phyloP scores from a whole-genome alignment of 2,797 vertebrate species.

The Gallirallus australis region DNA sequence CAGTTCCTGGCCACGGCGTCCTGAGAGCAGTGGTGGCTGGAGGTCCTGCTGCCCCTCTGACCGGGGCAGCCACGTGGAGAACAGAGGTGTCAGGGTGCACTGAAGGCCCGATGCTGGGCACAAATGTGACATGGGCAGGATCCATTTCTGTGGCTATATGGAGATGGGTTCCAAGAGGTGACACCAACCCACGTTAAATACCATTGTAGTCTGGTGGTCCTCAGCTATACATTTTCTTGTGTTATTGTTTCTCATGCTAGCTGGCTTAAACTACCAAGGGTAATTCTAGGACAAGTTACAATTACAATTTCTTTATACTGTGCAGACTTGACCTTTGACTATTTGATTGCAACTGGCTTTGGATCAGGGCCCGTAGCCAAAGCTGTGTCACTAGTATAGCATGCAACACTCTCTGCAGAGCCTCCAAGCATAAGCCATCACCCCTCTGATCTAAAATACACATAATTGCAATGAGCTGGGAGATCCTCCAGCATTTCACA shows the following conservation, averaged over 20 bases:
- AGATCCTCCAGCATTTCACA: slow-evolving; percentile 49
- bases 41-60: background rate
- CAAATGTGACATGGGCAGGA: fast-evolving
- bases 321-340: slow-evolving; percentile 66
- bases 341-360: slow-evolving; percentile 55
- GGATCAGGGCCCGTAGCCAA: slow-evolving; percentile 54
- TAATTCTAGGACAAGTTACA: slow-evolving; percentile 62
- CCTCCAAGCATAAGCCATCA: slow-evolving; percentile 34
- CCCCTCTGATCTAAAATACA: slow-evolving; percentile 54
- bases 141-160: fast-evolving
- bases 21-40: background rate
- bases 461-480: slow-evolving; percentile 36
- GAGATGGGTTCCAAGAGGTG: background rate
- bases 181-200: background rate
- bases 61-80: fast-evolving
- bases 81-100: fast-evolving
- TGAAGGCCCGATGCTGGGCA: background rate
- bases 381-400: slow-evolving; percentile 21
- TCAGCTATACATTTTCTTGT: background rate
- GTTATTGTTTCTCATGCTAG: background rate
- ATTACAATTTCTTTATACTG: slow-evolving; percentile 44
- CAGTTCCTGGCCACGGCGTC: background rate
- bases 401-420: slow-evolving; percentile 44
- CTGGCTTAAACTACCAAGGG: slow-evolving; percentile 34
- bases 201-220: background rate